These are phyloP conservation scores for Origma solitaria DNA, from an alignment of 2,113 vertebrate species.

Conservation along the genomic window DNA sequence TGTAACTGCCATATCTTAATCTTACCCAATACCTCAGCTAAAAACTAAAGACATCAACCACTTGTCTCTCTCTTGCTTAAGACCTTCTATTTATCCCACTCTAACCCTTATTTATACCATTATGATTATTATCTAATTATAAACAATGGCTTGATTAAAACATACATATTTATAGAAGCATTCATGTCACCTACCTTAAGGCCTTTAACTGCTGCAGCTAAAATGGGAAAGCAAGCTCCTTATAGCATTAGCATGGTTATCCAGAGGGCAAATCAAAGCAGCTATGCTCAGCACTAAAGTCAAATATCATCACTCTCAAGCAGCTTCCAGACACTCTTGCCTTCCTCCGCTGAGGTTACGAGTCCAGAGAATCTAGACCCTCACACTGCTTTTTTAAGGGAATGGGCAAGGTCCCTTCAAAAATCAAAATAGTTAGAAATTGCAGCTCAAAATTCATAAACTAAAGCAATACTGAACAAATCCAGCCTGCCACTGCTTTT, in stretches of 20 bases:
- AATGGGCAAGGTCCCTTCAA: background rate
- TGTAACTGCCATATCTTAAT: background rate
- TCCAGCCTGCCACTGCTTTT: background rate
- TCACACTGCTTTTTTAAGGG: background rate
- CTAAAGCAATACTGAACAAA: background rate
- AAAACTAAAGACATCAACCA: background rate
- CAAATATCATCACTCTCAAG: background rate
- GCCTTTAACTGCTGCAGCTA: constrained; percentile 14
- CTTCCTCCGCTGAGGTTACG: background rate
- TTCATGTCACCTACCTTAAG: constrained; percentile 24
- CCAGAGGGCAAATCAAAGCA: constrained; percentile 23
- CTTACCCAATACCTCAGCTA: background rate
- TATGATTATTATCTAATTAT: constrained; percentile 3
- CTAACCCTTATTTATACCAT: background rate
- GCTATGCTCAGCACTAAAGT: background rate
- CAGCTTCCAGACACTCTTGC: background rate
- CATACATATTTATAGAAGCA: constrained; percentile 14
- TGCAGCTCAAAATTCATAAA: background rate
- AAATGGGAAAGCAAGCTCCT: constrained; percentile 38
- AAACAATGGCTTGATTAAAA: constrained; percentile 37
- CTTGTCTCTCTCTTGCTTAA: background rate
- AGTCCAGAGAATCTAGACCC: background rate
- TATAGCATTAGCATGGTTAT: constrained; percentile 8
- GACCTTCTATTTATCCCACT: background rate
- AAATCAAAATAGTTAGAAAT: background rate